Percentiles rank a stretch among this genome's conserved stretches.
Evolutionary conservation across 2,888 invertebrate species (phyloP).

Genomic region (Teleiodes luculella): DNA sequence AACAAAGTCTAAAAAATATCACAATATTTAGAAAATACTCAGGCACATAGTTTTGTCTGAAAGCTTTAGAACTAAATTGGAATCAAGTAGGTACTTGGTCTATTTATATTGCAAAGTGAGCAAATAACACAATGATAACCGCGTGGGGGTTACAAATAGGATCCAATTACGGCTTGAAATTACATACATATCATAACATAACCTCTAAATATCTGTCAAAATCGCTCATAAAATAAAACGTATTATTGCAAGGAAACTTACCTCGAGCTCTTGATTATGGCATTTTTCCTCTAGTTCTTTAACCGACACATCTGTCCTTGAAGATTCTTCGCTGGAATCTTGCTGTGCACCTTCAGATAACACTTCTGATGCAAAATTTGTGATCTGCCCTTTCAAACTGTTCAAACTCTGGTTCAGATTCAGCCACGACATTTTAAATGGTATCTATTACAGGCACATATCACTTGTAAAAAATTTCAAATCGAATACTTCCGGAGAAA

Average conservation of each 20-base stretch:
- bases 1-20: too few species aligned
- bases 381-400: constrained; percentile 91
- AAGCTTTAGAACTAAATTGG: background rate
- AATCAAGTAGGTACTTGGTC: background rate
- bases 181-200: constrained; percentile 59
- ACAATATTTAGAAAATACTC: too few species aligned
- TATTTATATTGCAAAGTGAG: background rate
- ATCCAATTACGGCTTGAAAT: background rate
- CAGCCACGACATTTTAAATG: constrained; percentile 82
- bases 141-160: background rate
- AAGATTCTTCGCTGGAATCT: constrained; percentile 40
- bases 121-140: background rate
- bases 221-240: background rate
- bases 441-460: constrained; percentile 44
- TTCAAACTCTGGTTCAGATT: constrained; percentile 82
- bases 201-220: constrained; percentile 62
- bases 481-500: constrained; percentile 37
- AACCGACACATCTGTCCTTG: constrained; percentile 42
- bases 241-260: constrained; percentile 45
- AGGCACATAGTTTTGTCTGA: too few species aligned
- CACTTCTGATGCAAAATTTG: constrained; percentile 93
- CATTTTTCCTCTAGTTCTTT: constrained; percentile 78
- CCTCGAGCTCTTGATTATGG: constrained; percentile 80
- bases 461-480: constrained; percentile 42
- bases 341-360: constrained; percentile 85